Conservation (phyloP, 2,113 vertebrate genomes). For the Phalacrocorax pelagicus region DNA sequence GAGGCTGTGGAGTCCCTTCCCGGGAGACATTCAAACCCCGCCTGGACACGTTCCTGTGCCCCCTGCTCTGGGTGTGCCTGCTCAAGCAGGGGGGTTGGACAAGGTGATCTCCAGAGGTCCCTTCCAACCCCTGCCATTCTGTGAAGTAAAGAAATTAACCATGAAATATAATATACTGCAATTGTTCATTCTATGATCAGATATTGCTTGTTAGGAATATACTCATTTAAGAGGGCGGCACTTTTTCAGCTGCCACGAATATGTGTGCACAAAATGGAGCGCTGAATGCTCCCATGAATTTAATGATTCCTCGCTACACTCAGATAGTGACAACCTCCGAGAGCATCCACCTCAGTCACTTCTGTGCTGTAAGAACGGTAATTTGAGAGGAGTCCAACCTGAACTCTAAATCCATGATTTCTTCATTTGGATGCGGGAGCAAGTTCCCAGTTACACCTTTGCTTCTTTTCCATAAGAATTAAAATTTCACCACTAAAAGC, state of each 20-base stretch:
- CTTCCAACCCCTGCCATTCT: no score
- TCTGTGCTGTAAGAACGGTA: background rate
- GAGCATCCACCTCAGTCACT: background rate
- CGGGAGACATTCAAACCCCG: no score
- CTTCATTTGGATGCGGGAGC: background rate
- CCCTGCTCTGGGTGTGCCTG: no score
- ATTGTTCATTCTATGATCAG: background rate
- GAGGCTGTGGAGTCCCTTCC: no score
- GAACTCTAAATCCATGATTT: background rate
- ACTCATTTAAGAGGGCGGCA: background rate
- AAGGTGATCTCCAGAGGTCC: no score
- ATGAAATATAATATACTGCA: background rate
- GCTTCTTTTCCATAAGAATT: background rate
- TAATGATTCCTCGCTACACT: background rate
- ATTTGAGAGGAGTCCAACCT: background rate
- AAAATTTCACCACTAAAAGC: background rate
- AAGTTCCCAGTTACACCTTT: background rate
- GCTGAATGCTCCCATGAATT: background rate
- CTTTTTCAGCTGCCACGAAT: background rate
- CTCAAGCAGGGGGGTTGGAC: no score
- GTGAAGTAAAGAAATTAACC: background rate
- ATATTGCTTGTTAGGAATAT: background rate
- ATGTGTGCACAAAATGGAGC: background rate
- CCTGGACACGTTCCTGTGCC: no score
- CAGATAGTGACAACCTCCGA: background rate